Conservation (phyloP, 2,113 vertebrate genomes). For the Lichenostomus cassidix region DNA sequence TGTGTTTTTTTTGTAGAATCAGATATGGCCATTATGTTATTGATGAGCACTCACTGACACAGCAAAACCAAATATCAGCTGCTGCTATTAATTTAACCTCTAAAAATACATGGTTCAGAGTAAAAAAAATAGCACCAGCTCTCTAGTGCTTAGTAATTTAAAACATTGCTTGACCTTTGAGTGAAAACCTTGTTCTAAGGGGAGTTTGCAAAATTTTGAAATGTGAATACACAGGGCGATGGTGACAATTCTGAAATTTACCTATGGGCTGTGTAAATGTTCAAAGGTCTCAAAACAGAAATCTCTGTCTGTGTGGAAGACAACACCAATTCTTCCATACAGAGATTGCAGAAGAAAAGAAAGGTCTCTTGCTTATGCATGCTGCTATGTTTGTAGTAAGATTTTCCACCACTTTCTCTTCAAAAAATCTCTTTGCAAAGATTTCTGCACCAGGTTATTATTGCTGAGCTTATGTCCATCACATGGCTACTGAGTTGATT, state of each 20-base stretch:
- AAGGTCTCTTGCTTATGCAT: background rate
- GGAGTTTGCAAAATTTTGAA: conserved; percentile 41
- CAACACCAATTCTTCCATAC: background rate
- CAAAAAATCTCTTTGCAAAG: background rate
- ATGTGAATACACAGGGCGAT: conserved; percentile 9
- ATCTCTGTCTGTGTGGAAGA: conserved; percentile 30
- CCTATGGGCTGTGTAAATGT: conserved; percentile 71
- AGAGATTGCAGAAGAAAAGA: background rate
- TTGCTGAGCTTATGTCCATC: background rate
- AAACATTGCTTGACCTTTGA: conserved; percentile 13
- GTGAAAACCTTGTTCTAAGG: background rate
- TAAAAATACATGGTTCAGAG: background rate
- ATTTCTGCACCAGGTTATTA: background rate
- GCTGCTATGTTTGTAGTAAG: background rate
- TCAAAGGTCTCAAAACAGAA: conserved; percentile 59
- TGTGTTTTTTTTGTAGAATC: background rate
- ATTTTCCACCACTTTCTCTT: background rate
- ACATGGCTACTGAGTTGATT: background rate
- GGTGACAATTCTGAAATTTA: conserved; percentile 76
- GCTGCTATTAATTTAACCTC: background rate
- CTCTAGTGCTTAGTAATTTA: conserved; percentile 4
- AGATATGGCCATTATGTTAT: background rate
- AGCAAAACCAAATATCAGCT: conserved; percentile 16
- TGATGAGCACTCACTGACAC: background rate
- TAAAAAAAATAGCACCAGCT: conserved; percentile 26